Evolutionary conservation across 1,140 invertebrate species (phyloP), one percentile per base, ranked within the genome.

Genomic region (Drosophila triauraria): DNA sequence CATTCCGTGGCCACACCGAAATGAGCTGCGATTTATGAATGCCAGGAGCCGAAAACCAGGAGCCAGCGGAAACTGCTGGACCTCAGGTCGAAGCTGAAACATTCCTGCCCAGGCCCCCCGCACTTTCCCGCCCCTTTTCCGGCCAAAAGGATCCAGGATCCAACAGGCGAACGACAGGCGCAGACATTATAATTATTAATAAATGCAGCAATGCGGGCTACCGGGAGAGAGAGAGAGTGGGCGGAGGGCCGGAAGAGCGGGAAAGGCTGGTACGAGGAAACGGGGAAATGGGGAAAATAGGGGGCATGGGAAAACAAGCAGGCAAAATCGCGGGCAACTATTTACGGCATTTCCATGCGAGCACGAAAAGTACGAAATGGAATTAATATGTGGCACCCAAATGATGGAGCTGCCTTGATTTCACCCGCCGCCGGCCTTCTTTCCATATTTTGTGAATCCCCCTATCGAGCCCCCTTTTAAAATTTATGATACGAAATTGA

Each of bases 161-260:
- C 53, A 62, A 46, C 50, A 44, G 51, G 74, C 75, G 57, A 68
- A 75, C 82, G 81, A 78, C 79, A 80, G 68, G 78, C 64, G 70
- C 85, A 88, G 85, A 88, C 85, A 90, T 88, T 90, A 88, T 88
- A 88, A 88, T 88, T 88, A 88, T 88, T 88, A 88, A 90, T 88
- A 88, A 88, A 88, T 88, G 81, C 85, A 90, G 53, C 76, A 80
- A 75, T 78, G 77, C 71, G 68, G 67, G 54, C n/a, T n/a, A n/a
- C n/a, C n/a, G n/a, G n/a, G n/a, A n/a, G n/a, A n/a, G 17, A 15
- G 25, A 4, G 47, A 12, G 51, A 7, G 3, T 15, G 32, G 32
- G 20, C 9, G 53, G 53, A 54, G 10, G n/a, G 8, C 20, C 53
- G 32, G 32, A 38, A 38, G 32, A 53, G 48, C 13, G 46, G 48